Evolutionary conservation across 1,140 invertebrate species (phyloP), one percentile per base, ranked within the genome.

Genomic region (Drosophila orosa): DNA sequence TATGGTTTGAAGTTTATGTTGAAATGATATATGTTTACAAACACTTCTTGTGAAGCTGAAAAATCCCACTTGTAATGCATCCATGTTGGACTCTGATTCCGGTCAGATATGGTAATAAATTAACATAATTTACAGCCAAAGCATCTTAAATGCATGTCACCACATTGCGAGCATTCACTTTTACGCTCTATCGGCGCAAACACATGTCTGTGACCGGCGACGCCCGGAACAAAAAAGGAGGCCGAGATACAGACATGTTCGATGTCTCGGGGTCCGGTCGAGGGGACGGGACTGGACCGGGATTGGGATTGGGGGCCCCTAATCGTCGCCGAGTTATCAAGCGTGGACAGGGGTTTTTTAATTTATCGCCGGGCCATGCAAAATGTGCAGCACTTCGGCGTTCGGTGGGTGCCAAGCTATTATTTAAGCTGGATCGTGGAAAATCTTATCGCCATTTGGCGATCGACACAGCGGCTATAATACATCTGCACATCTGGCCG

Each of bases 61-160:
- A 55, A 55, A 24, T 37, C 9, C 13, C 56, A 59, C 56, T 59
- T 52, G 57, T 59, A 52, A 54, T 50, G 57, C 27, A 9, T 22
- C 57, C 57, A 54, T 59, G 45, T 52, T 59, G 27, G 44, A 31
- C 19, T 31, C 45, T 54, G 24, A 37, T 31, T 37, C 29, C 25
- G 54, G 35, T 45, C 19, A 65, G 78, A 82, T 82, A 83, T 71
- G 79, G 68, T 55, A 44, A 83, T 83, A 83, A 83, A 83, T 83
- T 79, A 83, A 83, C 71, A 83, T 83, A 83, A 83, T 83, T 83
- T 83, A 83, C 78, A 82, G 73, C 80, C 80, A 84, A 62, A 83
- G 80, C 82, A 83, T 83, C 80, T 83, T 83, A 83, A 83, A 83
- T 83, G 80, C 80, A 83, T 83, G 80, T 83, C 80, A 79, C 75